Percentiles rank a stretch among this genome's conserved stretches.
phyloP scores from a whole-genome alignment of 2,888 invertebrate genomes.

The Syrista parreyssii region DNA sequence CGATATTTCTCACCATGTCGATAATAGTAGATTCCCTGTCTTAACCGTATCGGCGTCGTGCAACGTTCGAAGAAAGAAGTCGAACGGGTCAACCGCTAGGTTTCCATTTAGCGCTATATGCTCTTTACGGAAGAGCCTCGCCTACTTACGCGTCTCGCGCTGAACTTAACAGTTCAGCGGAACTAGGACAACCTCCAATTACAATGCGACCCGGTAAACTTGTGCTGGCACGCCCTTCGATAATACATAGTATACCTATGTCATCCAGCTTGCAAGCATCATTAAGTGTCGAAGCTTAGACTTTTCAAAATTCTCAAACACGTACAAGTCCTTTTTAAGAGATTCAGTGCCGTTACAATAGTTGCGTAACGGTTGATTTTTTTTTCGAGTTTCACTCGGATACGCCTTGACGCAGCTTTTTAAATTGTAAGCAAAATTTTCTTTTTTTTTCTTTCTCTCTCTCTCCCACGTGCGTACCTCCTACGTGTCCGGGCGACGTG shows the following conservation, averaged over 20 bases:
- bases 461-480: neutral
- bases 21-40: neutral
- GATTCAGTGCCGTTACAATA: neutral
- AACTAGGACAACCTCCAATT: neutral
- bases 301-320: neutral
- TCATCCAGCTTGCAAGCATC: neutral
- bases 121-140: neutral
- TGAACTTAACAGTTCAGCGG: neutral
- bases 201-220: neutral
- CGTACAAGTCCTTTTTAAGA: neutral
- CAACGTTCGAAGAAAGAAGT: neutral
- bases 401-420: neutral
- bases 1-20: neutral
- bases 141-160: neutral
- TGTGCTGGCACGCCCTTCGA: neutral
- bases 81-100: neutral
- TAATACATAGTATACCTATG: neutral
- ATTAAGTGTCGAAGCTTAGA: neutral
- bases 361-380: neutral
- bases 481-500: constrained; percentile 9
- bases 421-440: neutral
- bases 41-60: neutral
- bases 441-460: neutral
- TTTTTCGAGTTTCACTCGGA: neutral
- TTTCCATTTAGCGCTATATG: neutral